Conservation (phyloP, 2,113 vertebrate species). For the Columbina picui region DNA sequence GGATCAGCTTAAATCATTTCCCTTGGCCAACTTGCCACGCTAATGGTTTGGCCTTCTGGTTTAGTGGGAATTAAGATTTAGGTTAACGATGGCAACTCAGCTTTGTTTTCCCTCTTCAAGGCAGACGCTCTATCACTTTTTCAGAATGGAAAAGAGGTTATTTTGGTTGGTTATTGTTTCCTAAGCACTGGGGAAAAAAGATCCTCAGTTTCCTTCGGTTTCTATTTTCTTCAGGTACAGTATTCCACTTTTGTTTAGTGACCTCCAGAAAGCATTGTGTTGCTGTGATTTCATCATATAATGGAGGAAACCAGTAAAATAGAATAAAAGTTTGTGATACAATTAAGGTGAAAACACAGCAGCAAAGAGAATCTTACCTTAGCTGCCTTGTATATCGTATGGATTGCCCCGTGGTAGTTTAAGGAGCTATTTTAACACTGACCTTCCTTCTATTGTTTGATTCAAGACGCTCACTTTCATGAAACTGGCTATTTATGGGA, state of each 20-base stretch:
- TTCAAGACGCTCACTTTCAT: slow-evolving; percentile 63
- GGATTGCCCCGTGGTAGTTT: background rate
- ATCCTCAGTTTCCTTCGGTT: background rate
- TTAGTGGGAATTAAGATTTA: background rate
- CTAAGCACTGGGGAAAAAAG: background rate
- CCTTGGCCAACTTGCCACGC: background rate
- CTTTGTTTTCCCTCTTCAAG: background rate
- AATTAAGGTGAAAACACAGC: background rate
- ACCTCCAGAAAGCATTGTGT: slow-evolving; percentile 16
- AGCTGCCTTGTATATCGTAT: background rate
- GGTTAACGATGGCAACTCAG: background rate
- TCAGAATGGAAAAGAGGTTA: background rate
- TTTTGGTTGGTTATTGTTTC: background rate
- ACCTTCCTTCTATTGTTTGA: slow-evolving; percentile 71
- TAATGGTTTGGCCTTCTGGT: background rate
- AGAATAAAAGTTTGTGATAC: background rate
- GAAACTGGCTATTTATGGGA: slow-evolving; percentile 58
- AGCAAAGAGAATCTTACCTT: background rate
- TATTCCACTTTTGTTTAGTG: background rate
- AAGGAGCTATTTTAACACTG: slow-evolving; percentile 42
- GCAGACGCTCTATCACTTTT: background rate
- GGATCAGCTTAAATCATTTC: background rate
- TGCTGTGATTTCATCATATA: background rate
- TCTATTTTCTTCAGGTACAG: background rate
- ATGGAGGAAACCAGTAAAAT: background rate